These are phyloP conservation scores for Phthorimaea operculella DNA, from an alignment of 1,140 invertebrate species.

Conservation along the genomic window DNA sequence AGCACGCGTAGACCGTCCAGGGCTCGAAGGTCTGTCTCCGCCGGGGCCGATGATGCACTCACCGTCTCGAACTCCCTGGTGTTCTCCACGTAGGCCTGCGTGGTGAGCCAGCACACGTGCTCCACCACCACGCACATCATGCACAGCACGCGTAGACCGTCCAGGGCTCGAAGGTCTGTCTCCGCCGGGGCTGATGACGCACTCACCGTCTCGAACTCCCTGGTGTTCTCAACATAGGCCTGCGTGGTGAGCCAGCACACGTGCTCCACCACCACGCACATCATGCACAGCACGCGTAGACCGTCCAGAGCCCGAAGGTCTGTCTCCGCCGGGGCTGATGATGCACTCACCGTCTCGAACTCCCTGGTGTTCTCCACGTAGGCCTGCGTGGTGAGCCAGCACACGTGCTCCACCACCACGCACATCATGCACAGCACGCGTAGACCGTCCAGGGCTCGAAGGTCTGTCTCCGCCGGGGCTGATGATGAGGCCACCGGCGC, in stretches of 20 bases:
- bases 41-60: no score
- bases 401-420: conserved; percentile 52
- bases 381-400: conserved; percentile 42
- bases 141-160: conserved; percentile 47
- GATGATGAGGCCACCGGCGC: conserved; percentile 26
- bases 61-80: conserved; percentile 36
- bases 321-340: conserved; percentile 15
- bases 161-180: conserved; percentile 37
- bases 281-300: conserved; percentile 46
- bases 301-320: conserved; percentile 47
- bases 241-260: conserved; percentile 48
- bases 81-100: conserved; percentile 34
- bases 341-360: conserved; percentile 34
- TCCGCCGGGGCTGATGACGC: no score
- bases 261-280: conserved; percentile 52
- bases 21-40: conserved; percentile 30
- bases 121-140: conserved; percentile 53
- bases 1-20: conserved; percentile 49
- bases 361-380: conserved; percentile 34
- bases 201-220: conserved; percentile 34
- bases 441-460: conserved; percentile 42
- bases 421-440: conserved; percentile 49
- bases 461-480: conserved; percentile 24
- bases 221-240: conserved; percentile 33
- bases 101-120: conserved; percentile 51